Evolutionary conservation across 37 sponge, comb jelly and placozoan species (phyloP).

Genomic region (Oopsacas minuta): DNA sequence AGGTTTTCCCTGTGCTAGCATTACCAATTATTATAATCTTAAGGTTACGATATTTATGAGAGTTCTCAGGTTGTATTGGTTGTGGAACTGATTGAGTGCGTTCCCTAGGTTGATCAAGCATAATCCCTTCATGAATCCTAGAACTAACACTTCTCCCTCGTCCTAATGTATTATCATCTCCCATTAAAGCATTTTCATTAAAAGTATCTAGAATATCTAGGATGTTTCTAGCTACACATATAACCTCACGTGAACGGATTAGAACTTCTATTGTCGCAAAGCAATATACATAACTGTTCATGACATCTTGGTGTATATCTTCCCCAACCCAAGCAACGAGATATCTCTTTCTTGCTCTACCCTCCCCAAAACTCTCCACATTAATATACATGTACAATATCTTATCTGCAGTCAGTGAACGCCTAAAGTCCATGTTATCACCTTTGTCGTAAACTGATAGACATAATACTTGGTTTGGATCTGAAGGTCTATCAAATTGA

Average conservation of each 20-base stretch:
- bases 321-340: neutral
- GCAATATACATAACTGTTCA: neutral
- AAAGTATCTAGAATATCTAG: neutral
- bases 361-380: neutral
- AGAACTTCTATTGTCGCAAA: neutral
- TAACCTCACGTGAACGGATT: neutral
- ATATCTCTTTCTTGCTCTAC: neutral
- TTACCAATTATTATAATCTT: constrained; percentile 5
- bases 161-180: neutral
- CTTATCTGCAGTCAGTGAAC: neutral
- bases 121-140: neutral
- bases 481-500: neutral
- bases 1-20: constrained; percentile 1
- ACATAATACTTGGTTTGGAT: neutral
- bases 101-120: neutral
- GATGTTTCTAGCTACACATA: neutral
- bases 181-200: neutral
- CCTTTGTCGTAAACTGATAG: neutral
- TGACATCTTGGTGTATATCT: neutral
- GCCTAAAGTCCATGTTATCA: neutral
- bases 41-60: neutral
- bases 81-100: neutral
- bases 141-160: neutral
- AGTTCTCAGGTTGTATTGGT: neutral
- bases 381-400: neutral